Evolutionary conservation across 1,140 invertebrate genomes (phyloP), one percentile per base, ranked within the genome.

Genomic region (Drosophila lini): DNA sequence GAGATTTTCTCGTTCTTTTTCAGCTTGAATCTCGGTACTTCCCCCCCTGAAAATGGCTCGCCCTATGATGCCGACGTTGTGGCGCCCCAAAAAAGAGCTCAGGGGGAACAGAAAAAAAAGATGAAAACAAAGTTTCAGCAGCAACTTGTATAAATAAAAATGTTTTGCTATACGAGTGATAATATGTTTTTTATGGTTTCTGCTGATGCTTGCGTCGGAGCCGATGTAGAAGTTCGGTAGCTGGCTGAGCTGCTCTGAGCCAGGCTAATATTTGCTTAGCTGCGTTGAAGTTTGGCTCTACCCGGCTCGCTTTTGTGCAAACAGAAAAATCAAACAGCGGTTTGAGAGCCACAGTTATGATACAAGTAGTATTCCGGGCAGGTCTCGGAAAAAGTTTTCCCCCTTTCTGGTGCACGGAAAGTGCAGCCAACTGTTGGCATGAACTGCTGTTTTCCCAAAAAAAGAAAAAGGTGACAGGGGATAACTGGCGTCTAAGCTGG

Each of bases 241-340:
- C 62, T 67, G 47, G 48, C 63, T 58, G 56, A 64, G 50, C 77
- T 53, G 62, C 62, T 62, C 61, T 80, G 82, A 88, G 79, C 83
- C 86, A 45, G 55, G 55, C 52, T 80, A 86, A 86, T 86, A 86
- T 86, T 86, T 80, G 82, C 60, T 80, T 86, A 86, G 83, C 83
- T 86, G 82, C 86, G 70, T 80, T 78, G 64, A 88, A 88, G 83
- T 86, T 86, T 65, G 74, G 64, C 67, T 64, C 77, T 55, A 64
- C 71, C 65, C 70, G 22, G 42, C 38, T 68, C 58, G 73, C 80
- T 86, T 73, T 77, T 73, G 71, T 80, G 63, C 76, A 86, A 82
- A 86, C 82, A 88, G 45, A 28, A 70, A 86, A 75, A 76, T 88
- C 83, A 82, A 86, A 83, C 71, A 86, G 45, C 60, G 63, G 71